phyloP scores from a whole-genome alignment of 2,888 invertebrate genomes.

The Drosophila mettleri region DNA sequence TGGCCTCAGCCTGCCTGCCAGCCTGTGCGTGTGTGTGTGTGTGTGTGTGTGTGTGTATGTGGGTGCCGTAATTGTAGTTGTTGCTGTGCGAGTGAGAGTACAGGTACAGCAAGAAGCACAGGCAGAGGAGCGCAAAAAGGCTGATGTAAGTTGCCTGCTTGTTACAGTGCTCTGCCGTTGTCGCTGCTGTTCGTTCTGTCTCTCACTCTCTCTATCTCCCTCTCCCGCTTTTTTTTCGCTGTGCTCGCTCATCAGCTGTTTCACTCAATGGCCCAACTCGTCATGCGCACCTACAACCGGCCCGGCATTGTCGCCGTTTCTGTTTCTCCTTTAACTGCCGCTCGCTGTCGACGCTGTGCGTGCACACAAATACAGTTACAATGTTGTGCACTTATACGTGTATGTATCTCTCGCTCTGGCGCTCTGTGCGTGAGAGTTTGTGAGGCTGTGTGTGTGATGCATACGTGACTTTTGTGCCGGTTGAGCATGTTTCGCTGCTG shows the following conservation, averaged over 20 bases:
- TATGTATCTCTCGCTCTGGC: slow-evolving; percentile 4
- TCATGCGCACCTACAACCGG: slow-evolving; percentile 73
- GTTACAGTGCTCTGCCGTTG: slow-evolving; percentile 48
- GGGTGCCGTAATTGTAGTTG: slow-evolving; percentile 56
- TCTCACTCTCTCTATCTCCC: slow-evolving; percentile 13
- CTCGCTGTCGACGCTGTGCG: slow-evolving; percentile 29
- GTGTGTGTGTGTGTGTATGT: slow-evolving; percentile 28
- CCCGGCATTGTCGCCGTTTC: slow-evolving; percentile 47
- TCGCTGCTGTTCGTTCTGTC: slow-evolving; percentile 11
- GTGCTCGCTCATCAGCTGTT: slow-evolving; percentile 63
- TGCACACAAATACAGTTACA: slow-evolving; percentile 12
- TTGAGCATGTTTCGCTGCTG: slow-evolving; percentile 65
- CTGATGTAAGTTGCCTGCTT: slow-evolving; percentile 72
- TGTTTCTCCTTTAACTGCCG: slow-evolving; percentile 39
- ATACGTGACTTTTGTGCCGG: slow-evolving; percentile 78
- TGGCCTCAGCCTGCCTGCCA: neutral
- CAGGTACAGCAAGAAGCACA: slow-evolving; percentile 58
- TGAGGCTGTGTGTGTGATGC: slow-evolving; percentile 48
- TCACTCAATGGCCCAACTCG: slow-evolving; percentile 62
- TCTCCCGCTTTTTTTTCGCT: slow-evolving; percentile 15
- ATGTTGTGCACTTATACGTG: neutral
- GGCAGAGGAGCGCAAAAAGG: slow-evolving; percentile 49
- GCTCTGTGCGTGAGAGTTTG: slow-evolving; percentile 20
- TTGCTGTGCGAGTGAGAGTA: slow-evolving; percentile 31
- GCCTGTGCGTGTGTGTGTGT: neutral